These are phyloP conservation scores for Scleropages formosus DNA, from an alignment of 2,797 vertebrate genomes.

Conservation along the genomic window DNA sequence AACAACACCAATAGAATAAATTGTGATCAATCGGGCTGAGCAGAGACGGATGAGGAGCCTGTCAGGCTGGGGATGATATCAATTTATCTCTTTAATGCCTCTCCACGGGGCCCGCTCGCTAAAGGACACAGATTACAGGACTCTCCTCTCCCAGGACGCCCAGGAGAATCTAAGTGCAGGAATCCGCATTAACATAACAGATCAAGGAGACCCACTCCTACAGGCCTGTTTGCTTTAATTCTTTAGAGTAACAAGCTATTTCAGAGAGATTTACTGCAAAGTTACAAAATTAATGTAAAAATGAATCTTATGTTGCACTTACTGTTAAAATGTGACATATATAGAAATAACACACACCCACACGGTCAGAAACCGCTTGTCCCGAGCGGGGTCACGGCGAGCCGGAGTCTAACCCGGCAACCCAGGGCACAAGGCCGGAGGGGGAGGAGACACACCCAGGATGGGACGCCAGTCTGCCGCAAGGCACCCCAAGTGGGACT, in stretches of 20 bases:
- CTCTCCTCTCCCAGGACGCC: constrained; percentile 66
- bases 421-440: too few species aligned
- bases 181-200: constrained; percentile 65
- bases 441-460: too few species aligned
- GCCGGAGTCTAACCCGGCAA: too few species aligned
- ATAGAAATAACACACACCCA: too few species aligned
- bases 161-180: constrained; percentile 57
- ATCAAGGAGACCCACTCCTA: constrained; percentile 56
- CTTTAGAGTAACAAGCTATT: constrained; percentile 11
- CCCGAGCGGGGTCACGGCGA: too few species aligned
- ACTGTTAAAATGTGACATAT: not conserved
- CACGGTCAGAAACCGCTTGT: too few species aligned
- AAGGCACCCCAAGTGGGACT: too few species aligned
- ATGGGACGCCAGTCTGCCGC: too few species aligned
- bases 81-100: constrained; percentile 85
- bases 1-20: constrained; percentile 82
- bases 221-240: constrained; percentile 6
- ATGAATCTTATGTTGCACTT: not conserved
- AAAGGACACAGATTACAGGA: constrained; percentile 78
- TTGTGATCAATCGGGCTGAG: constrained; percentile 78
- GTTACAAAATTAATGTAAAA: not conserved
- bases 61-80: constrained; percentile 76
- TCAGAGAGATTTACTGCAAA: not conserved
- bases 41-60: constrained; percentile 79
- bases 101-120: constrained; percentile 77